These are phyloP conservation scores for Periophthalmus magnuspinnatus DNA, from an alignment of 2,797 vertebrate genomes.

Conservation along the genomic window DNA sequence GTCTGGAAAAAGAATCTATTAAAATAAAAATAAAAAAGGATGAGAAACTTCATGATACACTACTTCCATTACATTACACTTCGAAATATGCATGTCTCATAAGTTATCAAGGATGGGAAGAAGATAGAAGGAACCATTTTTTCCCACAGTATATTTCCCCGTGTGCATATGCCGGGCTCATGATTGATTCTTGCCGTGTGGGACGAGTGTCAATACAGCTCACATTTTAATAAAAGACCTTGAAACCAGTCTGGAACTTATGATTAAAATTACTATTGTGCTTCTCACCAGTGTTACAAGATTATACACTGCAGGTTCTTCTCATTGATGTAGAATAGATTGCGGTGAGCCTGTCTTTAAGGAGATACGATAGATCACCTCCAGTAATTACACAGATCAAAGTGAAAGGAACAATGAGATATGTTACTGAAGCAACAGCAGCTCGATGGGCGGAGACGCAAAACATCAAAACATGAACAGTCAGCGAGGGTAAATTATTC, in stretches of 20 bases:
- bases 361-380: slow-evolving; percentile 31
- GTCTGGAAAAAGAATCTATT: no score
- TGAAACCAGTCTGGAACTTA: not conserved
- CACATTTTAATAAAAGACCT: not conserved
- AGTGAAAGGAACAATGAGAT: slow-evolving; percentile 21
- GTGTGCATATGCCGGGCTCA: no score
- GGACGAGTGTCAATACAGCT: slow-evolving; percentile 1
- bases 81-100: no score
- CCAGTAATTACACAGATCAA: slow-evolving; percentile 45
- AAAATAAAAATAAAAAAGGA: no score
- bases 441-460: slow-evolving; percentile 33
- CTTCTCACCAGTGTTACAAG: not conserved
- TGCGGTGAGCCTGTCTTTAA: slow-evolving; percentile 15
- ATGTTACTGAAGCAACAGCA: slow-evolving; percentile 24
- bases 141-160: not conserved
- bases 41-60: no score
- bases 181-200: slow-evolving; percentile 7
- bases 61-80: no score
- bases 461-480: slow-evolving; percentile 20
- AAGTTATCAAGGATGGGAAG: no score
- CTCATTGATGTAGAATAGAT: slow-evolving; percentile 1
- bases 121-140: not conserved
- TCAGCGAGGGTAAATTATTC: slow-evolving; percentile 20
- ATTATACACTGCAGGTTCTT: not conserved
- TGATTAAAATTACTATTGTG: slow-evolving; percentile 3